A percentile compares a stretch with the other conserved stretches of the same genome.
phyloP scores from a whole-genome alignment of 2,113 vertebrate species.

The Albula goreensis region DNA sequence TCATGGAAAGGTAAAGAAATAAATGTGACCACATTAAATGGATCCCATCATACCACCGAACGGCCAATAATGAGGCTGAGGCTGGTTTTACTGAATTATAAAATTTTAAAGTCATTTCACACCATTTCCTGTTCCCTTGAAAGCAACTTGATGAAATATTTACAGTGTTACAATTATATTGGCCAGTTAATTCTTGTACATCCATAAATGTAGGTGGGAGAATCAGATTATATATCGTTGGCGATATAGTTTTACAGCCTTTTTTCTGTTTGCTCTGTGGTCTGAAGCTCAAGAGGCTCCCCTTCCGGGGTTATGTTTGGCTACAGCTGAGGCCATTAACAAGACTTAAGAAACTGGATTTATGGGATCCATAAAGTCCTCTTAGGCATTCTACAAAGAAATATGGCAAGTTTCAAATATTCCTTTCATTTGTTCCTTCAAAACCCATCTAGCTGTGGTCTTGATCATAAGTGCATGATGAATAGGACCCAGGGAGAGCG shows the following conservation, averaged over 20 bases:
- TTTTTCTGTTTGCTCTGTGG: not conserved
- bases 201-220: not conserved
- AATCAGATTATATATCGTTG: not conserved
- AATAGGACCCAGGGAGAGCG: not conserved
- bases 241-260: not conserved
- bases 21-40: not conserved
- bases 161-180: not conserved
- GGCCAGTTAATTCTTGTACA: not conserved
- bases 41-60: not conserved
- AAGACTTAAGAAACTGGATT: not conserved
- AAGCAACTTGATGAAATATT: not conserved
- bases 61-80: not conserved
- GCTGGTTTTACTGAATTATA: not conserved
- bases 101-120: not conserved
- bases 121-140: not conserved
- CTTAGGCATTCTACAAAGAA: not conserved
- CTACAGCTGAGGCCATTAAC: not conserved
- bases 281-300: not conserved
- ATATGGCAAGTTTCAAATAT: not conserved
- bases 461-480: not conserved
- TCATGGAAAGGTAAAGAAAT: not conserved
- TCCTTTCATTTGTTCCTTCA: not conserved
- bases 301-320: not conserved
- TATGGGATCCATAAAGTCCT: not conserved
- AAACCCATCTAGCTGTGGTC: not conserved